Evolutionary conservation across 2,888 invertebrate species (phyloP), one percentile per base, ranked within the genome.

Genomic region (Hoplodrina ambigua): DNA sequence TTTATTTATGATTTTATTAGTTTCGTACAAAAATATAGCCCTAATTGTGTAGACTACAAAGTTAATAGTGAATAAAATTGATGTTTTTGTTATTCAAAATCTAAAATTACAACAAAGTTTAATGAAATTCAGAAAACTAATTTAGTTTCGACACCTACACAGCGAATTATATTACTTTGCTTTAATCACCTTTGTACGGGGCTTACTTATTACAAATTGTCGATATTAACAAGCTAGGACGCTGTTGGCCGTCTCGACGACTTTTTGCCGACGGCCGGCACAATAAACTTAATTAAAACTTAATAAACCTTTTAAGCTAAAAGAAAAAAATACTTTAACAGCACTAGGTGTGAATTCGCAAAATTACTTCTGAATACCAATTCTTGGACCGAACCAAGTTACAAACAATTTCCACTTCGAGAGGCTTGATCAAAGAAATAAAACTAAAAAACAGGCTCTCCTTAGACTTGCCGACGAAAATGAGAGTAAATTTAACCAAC

Each of bases 401-500:
- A 90, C 89, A 90, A 94, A 94, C 94, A 94, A 94, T 93, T 94
- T 94, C 89, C 91, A 92, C 94, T 93, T 91, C 91, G 92, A 92
- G 88, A 82, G 86, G 90, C 90, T 91, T 94, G 94, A 95, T 95
- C 95, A 95, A 95, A 95, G 94, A 94, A 95, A 94, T 93, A 89
- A 92, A 94, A 94, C 94, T 94, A 94, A 94, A 95, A 95, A 94
- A 92, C 94, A 91, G 91, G 91, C 90, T 88, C 83, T 91, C 86
- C 87, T 84, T 59, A 85, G 82, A 75, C 83, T 83, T 75, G 65
- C 86, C 86, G 86, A 90, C 88, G 92, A 92, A 92, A 94, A 93
- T 91, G 92, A 92, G 93, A 94, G 93, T 92, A 93, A 94, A 95
- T 95, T 95, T 94, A 94, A 94, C 93, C 94, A 93, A 91, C 92